A percentile compares a stretch with the other conserved stretches of the same genome.
phyloP scores from a whole-genome alignment of 2,888 invertebrate genomes.

The Meiosimyza platycephala region DNA sequence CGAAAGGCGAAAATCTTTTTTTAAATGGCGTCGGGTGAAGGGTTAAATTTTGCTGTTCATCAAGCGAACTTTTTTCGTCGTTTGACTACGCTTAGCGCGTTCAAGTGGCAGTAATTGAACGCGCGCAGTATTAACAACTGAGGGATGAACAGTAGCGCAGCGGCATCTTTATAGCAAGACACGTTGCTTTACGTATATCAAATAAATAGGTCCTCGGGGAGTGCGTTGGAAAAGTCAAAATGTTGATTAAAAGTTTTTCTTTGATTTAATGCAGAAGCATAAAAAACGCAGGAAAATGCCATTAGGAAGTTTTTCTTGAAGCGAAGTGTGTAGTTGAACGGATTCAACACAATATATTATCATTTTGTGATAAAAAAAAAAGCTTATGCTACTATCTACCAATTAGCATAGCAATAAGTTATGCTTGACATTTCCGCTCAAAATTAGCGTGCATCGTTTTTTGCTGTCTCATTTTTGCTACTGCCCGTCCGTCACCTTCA shows the following conservation, averaged over 20 bases:
- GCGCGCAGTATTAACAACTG: not conserved
- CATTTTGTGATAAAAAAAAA: not conserved
- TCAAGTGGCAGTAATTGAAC: slow-evolving; percentile 15
- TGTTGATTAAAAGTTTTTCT: slow-evolving; percentile 39
- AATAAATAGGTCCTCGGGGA: slow-evolving; percentile 42
- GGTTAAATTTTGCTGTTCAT: slow-evolving; percentile 22
- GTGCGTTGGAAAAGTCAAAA: slow-evolving; percentile 16
- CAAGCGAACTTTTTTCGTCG: slow-evolving; percentile 1
- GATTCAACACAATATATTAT: not conserved
- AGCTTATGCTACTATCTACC: not conserved
- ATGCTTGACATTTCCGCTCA: slow-evolving; percentile 22
- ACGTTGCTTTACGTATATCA: slow-evolving; percentile 33
- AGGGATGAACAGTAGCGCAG: not conserved
- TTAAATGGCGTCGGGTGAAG: slow-evolving; percentile 9
- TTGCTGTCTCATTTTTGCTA: not conserved
- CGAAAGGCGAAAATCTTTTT: not conserved
- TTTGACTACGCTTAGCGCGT: slow-evolving; percentile 3
- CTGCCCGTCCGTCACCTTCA: not conserved
- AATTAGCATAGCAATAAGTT: slow-evolving; percentile 25
- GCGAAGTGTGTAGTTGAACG: not conserved
- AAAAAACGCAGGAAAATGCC: slow-evolving; percentile 13
- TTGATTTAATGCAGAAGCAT: slow-evolving; percentile 1
- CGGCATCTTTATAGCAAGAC: not conserved
- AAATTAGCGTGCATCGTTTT: slow-evolving; percentile 46
- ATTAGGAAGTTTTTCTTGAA: not conserved